A percentile compares a stretch with the other conserved stretches of the same genome.
Conservation (phyloP, 1,140 invertebrate genomes). For the Xylocopa sonorina region DNA sequence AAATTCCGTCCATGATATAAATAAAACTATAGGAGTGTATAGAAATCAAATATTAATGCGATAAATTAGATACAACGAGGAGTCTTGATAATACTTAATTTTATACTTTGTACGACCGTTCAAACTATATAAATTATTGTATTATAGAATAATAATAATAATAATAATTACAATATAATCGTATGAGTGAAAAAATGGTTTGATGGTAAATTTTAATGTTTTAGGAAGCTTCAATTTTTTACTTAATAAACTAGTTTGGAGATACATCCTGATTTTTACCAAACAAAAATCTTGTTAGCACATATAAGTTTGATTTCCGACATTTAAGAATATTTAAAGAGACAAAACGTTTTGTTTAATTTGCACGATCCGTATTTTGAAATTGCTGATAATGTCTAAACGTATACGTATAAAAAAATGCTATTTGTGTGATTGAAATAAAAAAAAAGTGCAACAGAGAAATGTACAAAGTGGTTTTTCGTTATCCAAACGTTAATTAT, state of each 20-base stretch:
- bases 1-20: slow-evolving; percentile 30
- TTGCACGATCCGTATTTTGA: not conserved
- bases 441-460: not conserved
- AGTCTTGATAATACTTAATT: slow-evolving; percentile 12
- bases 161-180: not conserved
- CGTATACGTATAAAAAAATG: not conserved
- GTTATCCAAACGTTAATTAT: not conserved
- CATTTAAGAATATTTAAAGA: too few species aligned
- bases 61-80: not conserved
- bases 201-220: not conserved
- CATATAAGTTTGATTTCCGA: not conserved
- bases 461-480: not conserved
- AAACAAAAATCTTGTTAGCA: too few species aligned
- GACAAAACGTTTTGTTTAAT: not conserved
- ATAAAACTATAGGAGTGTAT: not conserved
- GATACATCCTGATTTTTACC: not conserved
- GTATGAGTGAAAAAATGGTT: not conserved
- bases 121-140: not conserved
- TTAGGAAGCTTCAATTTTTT: slow-evolving; percentile 5
- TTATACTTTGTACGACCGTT: not conserved
- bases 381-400: not conserved
- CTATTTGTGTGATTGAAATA: not conserved
- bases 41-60: not conserved
- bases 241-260: slow-evolving; percentile 9
- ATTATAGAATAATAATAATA: not conserved